Evolutionary conservation across 2,797 vertebrate genomes (phyloP), one percentile per base, ranked within the genome.

Genomic region (Varecia variegata): DNA sequence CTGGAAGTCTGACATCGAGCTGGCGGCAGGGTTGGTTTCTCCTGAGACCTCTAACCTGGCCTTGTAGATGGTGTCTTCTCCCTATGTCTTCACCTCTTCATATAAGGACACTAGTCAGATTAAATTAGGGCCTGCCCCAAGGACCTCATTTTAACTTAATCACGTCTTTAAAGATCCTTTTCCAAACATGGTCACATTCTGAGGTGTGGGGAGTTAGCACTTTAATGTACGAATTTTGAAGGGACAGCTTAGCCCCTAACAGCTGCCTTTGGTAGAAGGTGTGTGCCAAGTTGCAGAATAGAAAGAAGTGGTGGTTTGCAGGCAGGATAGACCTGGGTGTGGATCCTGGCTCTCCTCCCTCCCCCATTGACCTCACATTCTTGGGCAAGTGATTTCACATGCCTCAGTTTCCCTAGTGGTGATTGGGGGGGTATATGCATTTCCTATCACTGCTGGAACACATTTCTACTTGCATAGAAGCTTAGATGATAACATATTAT

Each of bases 201-300:
- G 40, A 45, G 18, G 3, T 54, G 11, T 32, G 47, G 9, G 23
- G 14, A 1, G 27, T n/a, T 45, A 40, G 47, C 40, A 18, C 38
- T 4, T 54, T 3, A 25, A 21, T 1, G 13, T 3, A 2, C 0
- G 9, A 32, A 12, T 3, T 23, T 32, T 21, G 67, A 38, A 4
- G 58, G 3, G 27, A 7, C 52, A n/a, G n/a, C 11, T 65, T 54
- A 40, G 43, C 5, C 27, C 13, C 0, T 38, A 17, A 23, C 23
- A 32, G 45, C n/a, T 27, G 13, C 50, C 35, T 50, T 10, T 20
- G 18, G 32, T 21, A 45, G 35, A 88, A 25, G 12, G 52, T 3
- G 13, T 52, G 32, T 81, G 67, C 4, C 0, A 21, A n/a, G 18
- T 56, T 45, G 8, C 0, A 58, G 50, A 8, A 27, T 43, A 17